Percentiles rank a stretch among this genome's conserved stretches.
Conservation (phyloP, 2,113 vertebrate species). For the Spea bombifrons region DNA sequence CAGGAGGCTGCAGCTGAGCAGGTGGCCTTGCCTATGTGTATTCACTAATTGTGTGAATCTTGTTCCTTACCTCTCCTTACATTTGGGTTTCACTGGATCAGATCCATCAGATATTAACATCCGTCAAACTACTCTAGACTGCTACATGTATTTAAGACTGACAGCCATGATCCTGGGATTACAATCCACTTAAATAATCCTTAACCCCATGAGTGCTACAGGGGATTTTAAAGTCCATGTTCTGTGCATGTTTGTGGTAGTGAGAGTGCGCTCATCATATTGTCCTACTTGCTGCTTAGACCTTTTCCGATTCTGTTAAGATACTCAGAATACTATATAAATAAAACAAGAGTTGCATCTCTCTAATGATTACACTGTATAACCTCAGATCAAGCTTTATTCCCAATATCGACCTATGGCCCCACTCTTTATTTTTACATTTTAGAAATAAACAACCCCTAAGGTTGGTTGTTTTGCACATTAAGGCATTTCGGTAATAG, state of each 20-base stretch:
- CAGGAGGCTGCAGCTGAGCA: conserved; percentile 8
- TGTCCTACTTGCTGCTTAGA: background rate
- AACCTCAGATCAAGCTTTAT: conserved; percentile 13
- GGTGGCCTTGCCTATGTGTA: conserved; percentile 11
- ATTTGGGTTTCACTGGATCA: background rate
- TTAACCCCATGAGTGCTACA: background rate
- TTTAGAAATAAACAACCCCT: too few relatives aligned
- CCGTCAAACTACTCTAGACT: background rate
- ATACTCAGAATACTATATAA: conserved; percentile 28
- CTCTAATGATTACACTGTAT: conserved; percentile 36
- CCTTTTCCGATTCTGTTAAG: background rate
- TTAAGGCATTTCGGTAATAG: too few relatives aligned
- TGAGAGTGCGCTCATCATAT: background rate
- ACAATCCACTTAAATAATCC: background rate
- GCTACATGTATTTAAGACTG: background rate
- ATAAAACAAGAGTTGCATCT: conserved; percentile 32
- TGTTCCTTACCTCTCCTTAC: background rate
- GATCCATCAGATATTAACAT: background rate
- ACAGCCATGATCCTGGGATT: background rate
- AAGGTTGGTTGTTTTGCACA: too few relatives aligned
- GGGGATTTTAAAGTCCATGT: background rate
- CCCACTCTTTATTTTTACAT: too few relatives aligned
- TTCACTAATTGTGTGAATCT: conserved; percentile 12
- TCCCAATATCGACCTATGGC: too few relatives aligned
- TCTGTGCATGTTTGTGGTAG: background rate